Conservation (phyloP, 2,888 invertebrate species). For the Rosalia funebris region DNA sequence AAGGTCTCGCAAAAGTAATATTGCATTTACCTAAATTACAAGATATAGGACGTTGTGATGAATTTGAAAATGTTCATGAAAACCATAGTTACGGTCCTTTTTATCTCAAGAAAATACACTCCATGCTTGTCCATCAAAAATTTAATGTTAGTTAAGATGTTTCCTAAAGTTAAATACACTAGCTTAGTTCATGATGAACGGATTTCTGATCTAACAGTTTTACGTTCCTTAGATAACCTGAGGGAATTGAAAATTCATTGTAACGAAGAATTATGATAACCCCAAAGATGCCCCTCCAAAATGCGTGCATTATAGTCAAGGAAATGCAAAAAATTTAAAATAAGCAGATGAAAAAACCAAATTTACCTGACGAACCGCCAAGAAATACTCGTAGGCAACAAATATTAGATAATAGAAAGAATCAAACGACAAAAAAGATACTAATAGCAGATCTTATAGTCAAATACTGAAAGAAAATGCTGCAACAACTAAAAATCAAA, state of each 20-base stretch:
- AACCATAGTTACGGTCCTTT: constrained; percentile 67
- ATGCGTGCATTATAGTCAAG: too few species aligned
- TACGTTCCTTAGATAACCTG: constrained; percentile 72
- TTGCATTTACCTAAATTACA: constrained; percentile 70
- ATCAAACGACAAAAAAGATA: too few species aligned
- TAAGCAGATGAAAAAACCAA: too few species aligned
- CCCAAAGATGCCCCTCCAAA: too few species aligned
- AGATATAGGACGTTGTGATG: constrained; percentile 79
- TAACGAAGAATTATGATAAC: too few species aligned
- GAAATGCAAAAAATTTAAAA: too few species aligned
- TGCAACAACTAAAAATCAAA: too few species aligned
- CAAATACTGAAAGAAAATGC: too few species aligned
- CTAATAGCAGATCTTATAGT: too few species aligned
- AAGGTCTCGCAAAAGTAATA: constrained; percentile 73
- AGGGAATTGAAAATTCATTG: constrained; percentile 74
- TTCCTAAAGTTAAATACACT: constrained; percentile 73
- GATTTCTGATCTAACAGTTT: constrained; percentile 72
- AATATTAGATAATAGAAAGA: too few species aligned
- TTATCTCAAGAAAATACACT: constrained; percentile 71
- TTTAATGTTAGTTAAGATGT: constrained; percentile 74
- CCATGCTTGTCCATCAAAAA: constrained; percentile 74
- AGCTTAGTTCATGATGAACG: constrained; percentile 75
- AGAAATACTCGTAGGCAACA: too few species aligned
- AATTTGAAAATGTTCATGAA: constrained; percentile 72
- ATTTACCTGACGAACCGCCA: too few species aligned